phyloP scores from a whole-genome alignment of 2,797 vertebrate species.

The Acrossocheilus fasciatus region DNA sequence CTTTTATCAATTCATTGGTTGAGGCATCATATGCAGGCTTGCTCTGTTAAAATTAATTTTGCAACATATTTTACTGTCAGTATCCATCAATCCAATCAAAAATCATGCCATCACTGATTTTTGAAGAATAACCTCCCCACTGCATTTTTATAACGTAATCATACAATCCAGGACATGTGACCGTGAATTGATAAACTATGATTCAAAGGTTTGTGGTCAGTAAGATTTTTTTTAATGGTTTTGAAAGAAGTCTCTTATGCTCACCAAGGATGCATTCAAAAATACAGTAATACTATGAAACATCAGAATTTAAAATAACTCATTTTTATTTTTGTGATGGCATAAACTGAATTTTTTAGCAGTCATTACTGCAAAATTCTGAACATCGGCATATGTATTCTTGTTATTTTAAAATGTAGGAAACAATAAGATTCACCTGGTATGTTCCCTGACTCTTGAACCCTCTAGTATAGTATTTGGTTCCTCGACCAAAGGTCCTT shows the following conservation, averaged over 20 bases:
- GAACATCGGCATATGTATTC: background rate
- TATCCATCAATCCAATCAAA: background rate
- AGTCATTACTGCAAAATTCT: background rate
- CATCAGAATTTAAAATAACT: background rate
- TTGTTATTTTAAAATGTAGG: background rate
- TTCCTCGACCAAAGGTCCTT: slow-evolving; percentile 91
- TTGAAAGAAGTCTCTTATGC: background rate
- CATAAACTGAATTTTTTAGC: background rate
- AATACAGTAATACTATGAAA: background rate
- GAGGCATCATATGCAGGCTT: slow-evolving; percentile 86
- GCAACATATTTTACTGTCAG: background rate
- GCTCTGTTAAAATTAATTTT: slow-evolving; percentile 74
- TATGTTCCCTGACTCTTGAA: slow-evolving; percentile 87
- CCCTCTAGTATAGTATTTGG: slow-evolving; percentile 84
- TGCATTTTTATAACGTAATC: background rate
- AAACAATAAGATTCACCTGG: slow-evolving; percentile 75
- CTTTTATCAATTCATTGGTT: slow-evolving; percentile 86
- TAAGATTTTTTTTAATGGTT: background rate
- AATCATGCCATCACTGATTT: background rate
- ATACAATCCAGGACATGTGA: background rate
- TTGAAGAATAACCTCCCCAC: background rate
- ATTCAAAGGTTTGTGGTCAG: background rate
- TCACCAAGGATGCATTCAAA: background rate
- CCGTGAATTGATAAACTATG: background rate
- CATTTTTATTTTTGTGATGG: background rate